Evolutionary conservation across 2,113 vertebrate species (phyloP).

Genomic region (Piliocolobus tephrosceles): DNA sequence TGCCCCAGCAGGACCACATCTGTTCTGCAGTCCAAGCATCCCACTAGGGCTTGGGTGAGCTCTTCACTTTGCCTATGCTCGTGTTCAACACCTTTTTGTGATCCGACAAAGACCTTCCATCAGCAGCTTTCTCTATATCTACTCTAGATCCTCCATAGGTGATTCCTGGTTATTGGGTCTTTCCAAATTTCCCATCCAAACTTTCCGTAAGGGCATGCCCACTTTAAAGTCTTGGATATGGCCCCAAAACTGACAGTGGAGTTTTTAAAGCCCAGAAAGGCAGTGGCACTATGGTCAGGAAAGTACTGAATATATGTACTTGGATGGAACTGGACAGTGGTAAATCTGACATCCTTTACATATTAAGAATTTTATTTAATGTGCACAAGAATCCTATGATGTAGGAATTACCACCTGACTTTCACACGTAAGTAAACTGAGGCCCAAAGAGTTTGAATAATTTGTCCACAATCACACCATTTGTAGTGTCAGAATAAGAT

Average conservation of each 20-base stretch:
- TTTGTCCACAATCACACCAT: not conserved
- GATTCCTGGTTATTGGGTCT: not conserved
- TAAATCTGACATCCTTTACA: not conserved
- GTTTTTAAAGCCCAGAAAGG: not conserved
- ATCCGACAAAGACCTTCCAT: not conserved
- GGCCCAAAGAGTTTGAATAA: not conserved
- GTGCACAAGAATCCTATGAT: not conserved
- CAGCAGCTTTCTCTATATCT: not conserved
- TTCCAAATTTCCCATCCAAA: not conserved
- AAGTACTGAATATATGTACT: not conserved
- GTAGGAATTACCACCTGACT: not conserved
- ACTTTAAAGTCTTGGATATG: not conserved
- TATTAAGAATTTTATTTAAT: not conserved
- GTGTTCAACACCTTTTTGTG: rapidly evolving
- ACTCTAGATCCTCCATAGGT: not conserved
- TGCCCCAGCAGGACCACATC: rapidly evolving
- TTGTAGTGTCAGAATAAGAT: not conserved
- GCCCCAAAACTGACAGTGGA: not conserved
- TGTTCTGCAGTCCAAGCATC: not conserved
- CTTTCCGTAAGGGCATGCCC: not conserved
- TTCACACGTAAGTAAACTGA: not conserved
- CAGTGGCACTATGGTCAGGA: rapidly evolving
- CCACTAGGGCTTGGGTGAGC: not conserved
- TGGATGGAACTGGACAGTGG: too few relatives aligned
- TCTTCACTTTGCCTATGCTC: not conserved